These are phyloP conservation scores for Aphelenchoides avenae DNA, from an alignment of 1,140 invertebrate genomes.

Conservation along the genomic window DNA sequence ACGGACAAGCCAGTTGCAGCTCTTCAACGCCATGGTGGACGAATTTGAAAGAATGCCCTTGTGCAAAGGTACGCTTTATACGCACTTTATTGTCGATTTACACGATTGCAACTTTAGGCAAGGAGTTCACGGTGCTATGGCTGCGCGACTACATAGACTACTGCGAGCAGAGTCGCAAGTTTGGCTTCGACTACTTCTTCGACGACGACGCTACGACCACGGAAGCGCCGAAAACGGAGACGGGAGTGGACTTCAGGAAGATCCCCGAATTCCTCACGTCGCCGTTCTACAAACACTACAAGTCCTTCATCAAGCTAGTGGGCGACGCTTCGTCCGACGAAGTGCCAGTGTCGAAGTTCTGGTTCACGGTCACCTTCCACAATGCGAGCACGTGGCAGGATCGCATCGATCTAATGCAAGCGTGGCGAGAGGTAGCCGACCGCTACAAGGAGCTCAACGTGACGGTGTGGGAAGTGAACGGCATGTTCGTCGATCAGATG, in stretches of 20 bases:
- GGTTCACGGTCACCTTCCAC: slow-evolving; percentile 48
- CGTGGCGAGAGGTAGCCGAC: slow-evolving; percentile 45
- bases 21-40: slow-evolving; percentile 40
- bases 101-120: slow-evolving; percentile 22
- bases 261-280: slow-evolving; percentile 36
- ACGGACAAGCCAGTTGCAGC: not conserved
- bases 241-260: slow-evolving; percentile 25
- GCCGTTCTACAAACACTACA: slow-evolving; percentile 37
- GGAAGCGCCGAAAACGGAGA: slow-evolving; percentile 18
- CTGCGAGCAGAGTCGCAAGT: slow-evolving; percentile 30
- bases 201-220: slow-evolving; percentile 14
- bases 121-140: slow-evolving; percentile 46
- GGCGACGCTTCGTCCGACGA: not conserved
- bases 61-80: slow-evolving; percentile 19
- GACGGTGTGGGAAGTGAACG: slow-evolving; percentile 53
- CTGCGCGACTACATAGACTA: slow-evolving; percentile 48
- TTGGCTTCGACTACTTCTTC: slow-evolving; percentile 41
- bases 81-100: not conserved
- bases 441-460: slow-evolving; percentile 41
- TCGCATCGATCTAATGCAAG: slow-evolving; percentile 48
- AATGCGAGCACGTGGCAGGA: slow-evolving; percentile 47
- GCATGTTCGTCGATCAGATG: slow-evolving; percentile 58
- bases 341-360: slow-evolving; percentile 39
- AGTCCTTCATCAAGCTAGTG: slow-evolving; percentile 23
- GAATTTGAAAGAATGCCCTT: slow-evolving; percentile 49